Evolutionary conservation across 1,140 invertebrate species (phyloP).

Genomic region (Meloidogyne exigua): DNA sequence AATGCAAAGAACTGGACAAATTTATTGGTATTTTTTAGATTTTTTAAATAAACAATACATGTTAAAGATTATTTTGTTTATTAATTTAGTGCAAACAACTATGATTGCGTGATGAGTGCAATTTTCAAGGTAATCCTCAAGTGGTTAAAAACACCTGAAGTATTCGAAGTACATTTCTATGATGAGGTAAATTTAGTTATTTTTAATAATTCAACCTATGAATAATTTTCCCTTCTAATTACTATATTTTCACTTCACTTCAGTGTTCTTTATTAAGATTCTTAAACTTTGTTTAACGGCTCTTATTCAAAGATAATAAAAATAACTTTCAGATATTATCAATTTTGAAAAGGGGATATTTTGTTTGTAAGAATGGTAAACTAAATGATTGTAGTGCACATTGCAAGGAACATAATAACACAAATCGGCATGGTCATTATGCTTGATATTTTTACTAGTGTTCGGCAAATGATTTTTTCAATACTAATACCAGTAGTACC

Average conservation of each 20-base stretch:
- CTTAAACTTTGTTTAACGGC: too few relatives aligned
- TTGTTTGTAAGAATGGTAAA: not conserved
- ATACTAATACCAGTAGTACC: too few relatives aligned
- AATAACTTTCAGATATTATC: not conserved
- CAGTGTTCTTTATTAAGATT: too few relatives aligned
- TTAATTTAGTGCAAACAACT: not conserved
- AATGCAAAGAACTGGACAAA: not conserved
- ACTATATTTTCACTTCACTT: too few relatives aligned
- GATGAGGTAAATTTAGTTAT: not conserved
- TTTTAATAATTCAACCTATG: too few relatives aligned
- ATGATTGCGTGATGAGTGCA: not conserved
- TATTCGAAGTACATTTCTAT: not conserved
- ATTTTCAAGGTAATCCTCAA: not conserved
- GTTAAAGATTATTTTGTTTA: not conserved
- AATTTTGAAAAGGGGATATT: not conserved
- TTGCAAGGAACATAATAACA: not conserved
- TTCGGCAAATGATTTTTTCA: too few relatives aligned
- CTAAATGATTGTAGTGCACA: not conserved
- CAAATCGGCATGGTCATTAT: not conserved
- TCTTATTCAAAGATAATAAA: too few relatives aligned
- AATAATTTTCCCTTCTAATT: too few relatives aligned
- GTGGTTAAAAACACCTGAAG: not conserved
- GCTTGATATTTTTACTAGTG: not conserved
- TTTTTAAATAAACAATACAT: too few relatives aligned
- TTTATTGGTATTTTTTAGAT: not conserved